Evolutionary conservation across 2,797 vertebrate genomes (phyloP).

Genomic region (Steatocranus sp.): DNA sequence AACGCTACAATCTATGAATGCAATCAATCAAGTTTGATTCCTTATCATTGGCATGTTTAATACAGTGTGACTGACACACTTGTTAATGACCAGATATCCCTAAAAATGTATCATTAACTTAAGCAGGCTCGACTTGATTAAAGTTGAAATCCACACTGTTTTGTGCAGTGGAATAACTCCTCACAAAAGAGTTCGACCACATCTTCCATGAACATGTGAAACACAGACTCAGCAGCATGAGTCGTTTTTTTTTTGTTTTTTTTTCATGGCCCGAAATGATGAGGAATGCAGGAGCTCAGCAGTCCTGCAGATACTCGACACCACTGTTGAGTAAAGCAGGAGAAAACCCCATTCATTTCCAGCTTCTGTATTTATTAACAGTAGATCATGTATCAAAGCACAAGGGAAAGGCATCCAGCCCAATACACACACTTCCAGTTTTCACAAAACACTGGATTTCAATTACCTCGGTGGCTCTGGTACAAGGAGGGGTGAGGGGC

Average conservation of each 20-base stretch:
- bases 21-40: slow-evolving; percentile 13
- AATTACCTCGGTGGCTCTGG: slow-evolving; percentile 52
- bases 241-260: slow-evolving; percentile 14
- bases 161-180: not conserved
- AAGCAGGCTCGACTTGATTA: not conserved
- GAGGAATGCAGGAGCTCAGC: slow-evolving; percentile 69
- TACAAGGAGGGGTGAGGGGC: not conserved
- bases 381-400: slow-evolving; percentile 61
- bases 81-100: not conserved
- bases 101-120: not conserved
- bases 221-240: slow-evolving; percentile 46
- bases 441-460: slow-evolving; percentile 60
- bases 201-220: slow-evolving; percentile 36
- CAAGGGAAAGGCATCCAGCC: slow-evolving; percentile 24
- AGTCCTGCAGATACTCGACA: slow-evolving; percentile 60
- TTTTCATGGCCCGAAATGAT: slow-evolving; percentile 42
- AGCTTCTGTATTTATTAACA: slow-evolving; percentile 71
- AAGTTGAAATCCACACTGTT: not conserved
- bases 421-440: slow-evolving; percentile 55
- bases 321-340: slow-evolving; percentile 58
- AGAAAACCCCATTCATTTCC: slow-evolving; percentile 60
- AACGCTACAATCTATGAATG: slow-evolving; percentile 14
- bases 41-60: not conserved
- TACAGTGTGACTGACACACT: not conserved
- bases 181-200: slow-evolving; percentile 11